These are phyloP conservation scores for Ophioninae sp. DNA, from an alignment of 2,888 invertebrate genomes.

Conservation along the genomic window DNA sequence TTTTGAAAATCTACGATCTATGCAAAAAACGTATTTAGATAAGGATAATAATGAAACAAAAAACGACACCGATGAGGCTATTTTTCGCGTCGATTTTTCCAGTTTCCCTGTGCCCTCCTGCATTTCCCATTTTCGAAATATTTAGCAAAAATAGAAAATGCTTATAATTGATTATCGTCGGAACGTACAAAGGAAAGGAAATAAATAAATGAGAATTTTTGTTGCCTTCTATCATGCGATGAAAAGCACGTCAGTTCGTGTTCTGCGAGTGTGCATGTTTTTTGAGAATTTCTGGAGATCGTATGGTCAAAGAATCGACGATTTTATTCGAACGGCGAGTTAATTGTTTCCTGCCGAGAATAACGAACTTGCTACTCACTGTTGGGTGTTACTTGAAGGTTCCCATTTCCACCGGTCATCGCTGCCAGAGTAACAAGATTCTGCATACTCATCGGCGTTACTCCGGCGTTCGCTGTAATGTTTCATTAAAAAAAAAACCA, in stretches of 20 bases:
- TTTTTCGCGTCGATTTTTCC: not conserved
- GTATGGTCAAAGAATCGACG: not conserved
- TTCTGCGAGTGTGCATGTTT: slow-evolving; percentile 3
- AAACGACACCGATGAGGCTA: no score
- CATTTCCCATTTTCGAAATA: not conserved
- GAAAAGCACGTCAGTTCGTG: slow-evolving; percentile 29
- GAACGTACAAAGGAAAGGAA: not conserved
- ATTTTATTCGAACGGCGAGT: not conserved
- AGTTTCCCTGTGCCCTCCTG: not conserved
- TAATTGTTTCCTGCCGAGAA: slow-evolving; percentile 11
- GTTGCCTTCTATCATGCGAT: slow-evolving; percentile 12
- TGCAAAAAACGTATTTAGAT: not conserved
- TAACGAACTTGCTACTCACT: slow-evolving; percentile 77
- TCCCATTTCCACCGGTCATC: slow-evolving; percentile 84
- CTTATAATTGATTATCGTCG: no score
- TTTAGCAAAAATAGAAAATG: no score
- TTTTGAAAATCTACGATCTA: not conserved
- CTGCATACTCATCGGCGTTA: slow-evolving; percentile 93
- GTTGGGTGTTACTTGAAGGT: slow-evolving; percentile 82
- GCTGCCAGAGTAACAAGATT: slow-evolving; percentile 95
- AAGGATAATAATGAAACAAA: not conserved
- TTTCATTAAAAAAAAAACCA: slow-evolving; percentile 16
- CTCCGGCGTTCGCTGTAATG: slow-evolving; percentile 77
- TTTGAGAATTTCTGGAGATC: slow-evolving; percentile 8
- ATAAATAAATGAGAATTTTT: not conserved